Evolutionary conservation across 1,140 invertebrate species (phyloP), one percentile per base, ranked within the genome.

Genomic region (Xylocopa sonorina): DNA sequence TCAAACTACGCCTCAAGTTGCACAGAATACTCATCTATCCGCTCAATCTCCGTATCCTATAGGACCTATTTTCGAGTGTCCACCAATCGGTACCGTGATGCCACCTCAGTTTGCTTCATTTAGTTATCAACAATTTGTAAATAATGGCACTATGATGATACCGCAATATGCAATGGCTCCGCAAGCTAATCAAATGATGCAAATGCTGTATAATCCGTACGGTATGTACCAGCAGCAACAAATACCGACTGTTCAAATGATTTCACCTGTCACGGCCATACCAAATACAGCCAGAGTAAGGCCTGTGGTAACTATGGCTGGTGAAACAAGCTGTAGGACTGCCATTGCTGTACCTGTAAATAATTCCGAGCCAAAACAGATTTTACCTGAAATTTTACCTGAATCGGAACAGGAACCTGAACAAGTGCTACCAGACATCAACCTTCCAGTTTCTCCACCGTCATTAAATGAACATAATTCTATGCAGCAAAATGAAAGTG

Each of bases 61-160:
- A 71, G 91, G 90, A 53, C 88, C 90, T 29, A 87, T 92, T 24
- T 92, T 92, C 32, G 92, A 93, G 64, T 93, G 91, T 80, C 92
- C 92, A 18, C 91, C 91, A 3, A 88, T 91, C 18, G 88, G 88
- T 62, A 86, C 91, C 3, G 89, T 92, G 89, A 92, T 93, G 89
- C 90, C 91, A 38, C 92, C 92, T 21, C 92, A 92, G 62, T 93
- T 92, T 58, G 89, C 92, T 16, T 93, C 94, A 0, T 94, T 94
- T 79, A 94, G 94, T 80, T 94, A 94, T 87, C 94, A 94, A 78
- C 94, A 94, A 71, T 94, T 94, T 84, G 94, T 94, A 86, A 94
- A 94, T 77, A 93, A 93, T 83, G 93, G 94, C 46, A 93, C 93
- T 55, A 92, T 93, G 88, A 92, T 94, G 89, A 92, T 93, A 81